These are phyloP conservation scores for Hemiscyllium ocellatum DNA, from an alignment of 2,113 vertebrate genomes.

Conservation along the genomic window DNA sequence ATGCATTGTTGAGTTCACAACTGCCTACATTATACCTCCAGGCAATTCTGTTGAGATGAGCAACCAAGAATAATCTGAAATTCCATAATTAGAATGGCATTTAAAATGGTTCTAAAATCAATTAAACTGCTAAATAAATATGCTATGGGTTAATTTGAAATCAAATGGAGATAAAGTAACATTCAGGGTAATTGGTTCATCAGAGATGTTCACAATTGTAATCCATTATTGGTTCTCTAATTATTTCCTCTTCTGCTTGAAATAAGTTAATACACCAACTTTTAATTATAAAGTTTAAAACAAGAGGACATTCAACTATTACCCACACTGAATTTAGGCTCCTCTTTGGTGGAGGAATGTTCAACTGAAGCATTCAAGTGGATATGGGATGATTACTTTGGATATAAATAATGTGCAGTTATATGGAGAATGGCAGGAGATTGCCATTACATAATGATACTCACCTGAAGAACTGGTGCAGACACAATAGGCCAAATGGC, in stretches of 20 bases:
- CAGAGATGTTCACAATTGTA: constrained; percentile 8
- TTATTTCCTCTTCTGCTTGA: background rate
- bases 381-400: no score
- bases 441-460: no score
- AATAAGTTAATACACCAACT: background rate
- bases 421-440: no score
- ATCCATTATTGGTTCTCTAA: background rate
- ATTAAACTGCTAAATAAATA: background rate
- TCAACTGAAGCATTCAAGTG: no score
- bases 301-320: background rate
- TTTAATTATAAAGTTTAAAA: background rate
- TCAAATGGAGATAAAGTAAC: background rate
- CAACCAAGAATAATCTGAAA: background rate
- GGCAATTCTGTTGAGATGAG: background rate
- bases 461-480: no score
- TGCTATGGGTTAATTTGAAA: constrained; percentile 7
- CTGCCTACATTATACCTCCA: background rate
- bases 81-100: background rate
- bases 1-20: background rate
- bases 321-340: background rate
- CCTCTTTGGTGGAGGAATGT: background rate
- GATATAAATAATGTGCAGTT: no score
- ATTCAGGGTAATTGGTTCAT: background rate
- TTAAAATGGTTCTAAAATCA: background rate
- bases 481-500: no score